Percentiles rank a stretch among this genome's conserved stretches.
Evolutionary conservation across 2,888 invertebrate genomes (phyloP).

Genomic region (Abrostola tripartita): DNA sequence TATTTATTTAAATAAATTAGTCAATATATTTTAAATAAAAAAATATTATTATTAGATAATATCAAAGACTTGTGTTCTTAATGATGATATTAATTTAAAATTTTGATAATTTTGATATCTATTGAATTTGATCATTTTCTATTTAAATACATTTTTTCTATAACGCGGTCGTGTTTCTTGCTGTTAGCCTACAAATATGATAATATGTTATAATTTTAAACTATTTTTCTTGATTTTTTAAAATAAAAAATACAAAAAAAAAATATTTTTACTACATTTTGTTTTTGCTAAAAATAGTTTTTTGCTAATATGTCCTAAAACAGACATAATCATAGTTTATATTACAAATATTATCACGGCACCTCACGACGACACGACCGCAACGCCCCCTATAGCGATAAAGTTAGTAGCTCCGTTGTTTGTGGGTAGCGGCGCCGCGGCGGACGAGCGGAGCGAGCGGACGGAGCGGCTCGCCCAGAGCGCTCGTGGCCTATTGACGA

Average conservation of each 20-base stretch:
- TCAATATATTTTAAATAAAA: neutral
- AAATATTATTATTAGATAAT: slow-evolving; percentile 13
- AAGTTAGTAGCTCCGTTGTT: slow-evolving; percentile 56
- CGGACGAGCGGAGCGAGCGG: slow-evolving; percentile 48
- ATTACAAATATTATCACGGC: slow-evolving; percentile 40
- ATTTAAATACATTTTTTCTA: slow-evolving; percentile 34
- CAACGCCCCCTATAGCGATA: slow-evolving; percentile 35
- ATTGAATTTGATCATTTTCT: slow-evolving; percentile 21
- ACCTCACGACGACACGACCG: slow-evolving; percentile 45
- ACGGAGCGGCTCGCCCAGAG: slow-evolving; percentile 47
- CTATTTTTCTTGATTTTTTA: slow-evolving; percentile 4
- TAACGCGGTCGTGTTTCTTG: slow-evolving; percentile 54
- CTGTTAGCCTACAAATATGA: slow-evolving; percentile 32
- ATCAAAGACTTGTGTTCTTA: slow-evolving; percentile 25
- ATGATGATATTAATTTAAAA: slow-evolving; percentile 22
- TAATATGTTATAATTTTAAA: slow-evolving; percentile 47
- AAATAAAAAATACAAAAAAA: neutral
- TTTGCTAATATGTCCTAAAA: too few relatives aligned
- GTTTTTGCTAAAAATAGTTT: neutral
- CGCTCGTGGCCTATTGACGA: slow-evolving; percentile 70
- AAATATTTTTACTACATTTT: neutral
- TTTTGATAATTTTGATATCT: slow-evolving; percentile 7
- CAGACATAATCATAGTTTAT: slow-evolving; percentile 30
- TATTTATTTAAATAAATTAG: neutral
- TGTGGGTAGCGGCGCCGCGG: slow-evolving; percentile 55